Evolutionary conservation across 2,888 invertebrate genomes (phyloP), one percentile per base, ranked within the genome.

Genomic region (Lochmaea crataegi): DNA sequence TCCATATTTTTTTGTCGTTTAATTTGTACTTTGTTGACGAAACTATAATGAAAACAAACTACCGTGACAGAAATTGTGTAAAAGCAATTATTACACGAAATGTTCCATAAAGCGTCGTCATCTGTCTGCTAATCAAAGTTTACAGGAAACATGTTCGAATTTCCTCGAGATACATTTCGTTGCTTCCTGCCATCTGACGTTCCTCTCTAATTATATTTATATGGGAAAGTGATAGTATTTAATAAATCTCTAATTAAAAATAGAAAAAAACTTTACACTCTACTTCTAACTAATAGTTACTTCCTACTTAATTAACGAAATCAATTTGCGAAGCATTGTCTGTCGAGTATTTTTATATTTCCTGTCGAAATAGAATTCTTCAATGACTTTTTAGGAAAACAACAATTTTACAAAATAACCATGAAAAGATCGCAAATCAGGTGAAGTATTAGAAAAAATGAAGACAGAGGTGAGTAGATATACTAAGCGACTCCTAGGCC

Each of bases 121-220:
- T n/a, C n/a, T n/a, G n/a, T 53, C 51, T 53, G 51, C 51, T 53
- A 16, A 53, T 53, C 51, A 53, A 53, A 53, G 18, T 53, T 53
- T 16, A 16, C 16, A 53, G 51, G 9, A 53, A 16, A n/a, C 16
- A 16, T 16, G 10, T 53, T 53, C n/a, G 51, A 53, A 53, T 53
- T 16, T 53, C 16, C 12, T n/a, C 16, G 51, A 0, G 51, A 53
- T 53, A 53, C 10, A 16, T 18, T 53, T 18, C 18, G 16, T 16
- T 16, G 2, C 16, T 53, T 53, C 51, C 51, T 53, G 18, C 51
- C 51, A 53, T 16, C 51, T 16, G 51, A 2, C 16, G 16, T 18
- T 18, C 9, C 51, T 53, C 51, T 53, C 51, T 53, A 16, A 53
- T 53, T 53, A 53, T 53, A 53, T 53, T 53, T 16, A 53, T 16